Evolutionary conservation across 2,888 invertebrate species (phyloP), one percentile per base, ranked within the genome.

Genomic region (Nemoura dubitans): DNA sequence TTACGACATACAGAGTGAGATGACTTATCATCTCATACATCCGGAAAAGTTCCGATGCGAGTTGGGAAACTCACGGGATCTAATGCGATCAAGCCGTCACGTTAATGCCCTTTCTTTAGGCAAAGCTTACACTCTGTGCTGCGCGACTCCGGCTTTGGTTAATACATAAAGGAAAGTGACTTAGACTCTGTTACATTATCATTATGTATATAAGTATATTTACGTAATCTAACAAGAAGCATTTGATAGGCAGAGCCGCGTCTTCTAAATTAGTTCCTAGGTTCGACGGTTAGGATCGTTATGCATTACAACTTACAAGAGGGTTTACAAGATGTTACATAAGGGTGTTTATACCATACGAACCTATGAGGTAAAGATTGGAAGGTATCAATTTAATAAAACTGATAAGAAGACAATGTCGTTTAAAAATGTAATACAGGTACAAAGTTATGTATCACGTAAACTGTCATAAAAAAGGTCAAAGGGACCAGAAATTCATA

Each of bases 1-100:
- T 59, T 59, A 59, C 21, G 59, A 59, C 59, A 59, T 59, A 59
- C 59, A 59, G 59, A 21, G 59, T 59, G 59, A 59, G 59, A 59
- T 7, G 59, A 59, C 59, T 59, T 59, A 59, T 59, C 59, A 21
- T 59, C 59, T 59, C 59, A 59, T 59, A 59, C 59, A 59, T 59
- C 59, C 59, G 59, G 59, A 59, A 59, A 59, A 59, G 59, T 59
- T 59, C 59, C 59, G 59, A 59, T 59, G 59, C 59, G 59, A 59
- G 59, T 59, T 59, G 59, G 36, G 21, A 59, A 59, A 10, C 21
- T 59, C 16, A 1, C 6, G 1, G 59, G 59, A 59, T 59, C 59
- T 59, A 59, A 59, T 59, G 59, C 59, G 59, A 59, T 59, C 59
- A 59, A 21, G 59, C 59, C 59, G 59, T 59, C 21, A 59, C 59